Evolutionary conservation across 23 tunicate genomes (phyloP).

Genomic region (Oikopleura dioica): DNA sequence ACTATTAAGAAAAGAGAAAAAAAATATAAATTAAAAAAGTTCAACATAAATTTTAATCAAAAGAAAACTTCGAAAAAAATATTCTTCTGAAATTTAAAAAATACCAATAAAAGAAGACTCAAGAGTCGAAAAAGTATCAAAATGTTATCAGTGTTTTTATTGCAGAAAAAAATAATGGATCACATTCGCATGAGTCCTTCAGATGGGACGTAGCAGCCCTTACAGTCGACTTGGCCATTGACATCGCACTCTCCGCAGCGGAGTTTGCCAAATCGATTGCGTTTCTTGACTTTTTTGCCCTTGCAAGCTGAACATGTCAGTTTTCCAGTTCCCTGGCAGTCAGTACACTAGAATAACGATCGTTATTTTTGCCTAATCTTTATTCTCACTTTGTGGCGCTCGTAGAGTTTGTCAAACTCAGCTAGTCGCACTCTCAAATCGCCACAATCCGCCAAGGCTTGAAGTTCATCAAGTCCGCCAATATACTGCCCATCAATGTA

Average conservation of each 20-base stretch:
- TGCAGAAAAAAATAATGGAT: too few species aligned
- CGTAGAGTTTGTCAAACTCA: slow-evolving; percentile 1
- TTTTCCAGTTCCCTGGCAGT: background rate
- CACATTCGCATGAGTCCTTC: background rate
- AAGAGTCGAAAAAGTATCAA: too few species aligned
- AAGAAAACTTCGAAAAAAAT: too few species aligned
- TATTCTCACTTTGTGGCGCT: slow-evolving; percentile 10
- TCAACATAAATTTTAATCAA: too few species aligned
- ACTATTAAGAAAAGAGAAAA: too few species aligned
- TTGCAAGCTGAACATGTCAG: background rate
- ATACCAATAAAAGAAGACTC: too few species aligned
- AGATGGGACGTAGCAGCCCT: slow-evolving; percentile 1
- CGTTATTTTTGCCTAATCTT: too few species aligned
- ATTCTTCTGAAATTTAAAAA: too few species aligned
- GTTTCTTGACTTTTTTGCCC: slow-evolving; percentile 2
- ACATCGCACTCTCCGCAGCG: slow-evolving; percentile 1
- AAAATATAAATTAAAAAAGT: too few species aligned
- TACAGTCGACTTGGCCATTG: slow-evolving; percentile 1
- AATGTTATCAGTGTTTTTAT: too few species aligned
- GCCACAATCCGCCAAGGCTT: slow-evolving; percentile 11
- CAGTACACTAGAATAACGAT: too few species aligned
- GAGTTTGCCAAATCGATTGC: slow-evolving; percentile 1
- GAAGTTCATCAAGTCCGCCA: slow-evolving; percentile 2
- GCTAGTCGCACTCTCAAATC: slow-evolving; percentile 5
- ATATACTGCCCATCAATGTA: slow-evolving; percentile 10